phyloP scores from a whole-genome alignment of 2,797 vertebrate genomes.

The Epinephelus coioides region DNA sequence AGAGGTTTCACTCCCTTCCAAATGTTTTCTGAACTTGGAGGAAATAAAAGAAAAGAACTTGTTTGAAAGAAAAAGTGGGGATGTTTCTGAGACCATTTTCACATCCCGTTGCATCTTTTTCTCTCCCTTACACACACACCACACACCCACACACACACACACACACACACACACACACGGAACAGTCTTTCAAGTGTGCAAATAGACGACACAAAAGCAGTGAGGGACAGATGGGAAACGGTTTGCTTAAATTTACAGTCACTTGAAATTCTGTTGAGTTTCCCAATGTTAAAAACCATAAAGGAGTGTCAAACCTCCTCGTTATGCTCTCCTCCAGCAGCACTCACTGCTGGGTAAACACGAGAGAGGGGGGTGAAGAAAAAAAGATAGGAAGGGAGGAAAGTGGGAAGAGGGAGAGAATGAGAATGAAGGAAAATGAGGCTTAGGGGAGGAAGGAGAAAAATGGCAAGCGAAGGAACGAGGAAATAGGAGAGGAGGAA shows the following conservation, averaged over 20 bases:
- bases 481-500: background rate
- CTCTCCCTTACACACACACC: background rate
- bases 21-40: conserved; percentile 26
- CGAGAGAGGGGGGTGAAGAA: background rate
- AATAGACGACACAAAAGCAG: conserved; percentile 62
- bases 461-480: background rate
- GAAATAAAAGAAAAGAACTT: background rate
- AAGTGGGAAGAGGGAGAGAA: conserved; percentile 1
- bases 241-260: conserved; percentile 69
- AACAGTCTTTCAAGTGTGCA: conserved; percentile 56
- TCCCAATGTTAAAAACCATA: conserved; percentile 69
- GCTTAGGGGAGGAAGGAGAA: background rate
- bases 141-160: background rate
- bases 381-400: conserved; percentile 1
- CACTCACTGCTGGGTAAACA: conserved; percentile 60
- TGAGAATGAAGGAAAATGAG: conserved; percentile 1
- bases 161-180: background rate
- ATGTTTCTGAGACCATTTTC: conserved; percentile 30
- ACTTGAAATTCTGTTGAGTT: conserved; percentile 70
- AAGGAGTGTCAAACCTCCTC: conserved; percentile 74
- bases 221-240: conserved; percentile 69
- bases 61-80: conserved; percentile 36
- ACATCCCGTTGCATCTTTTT: conserved; percentile 32
- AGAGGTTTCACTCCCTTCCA: conserved; percentile 12
- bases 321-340: conserved; percentile 67